Percentiles rank a stretch among this genome's conserved stretches.
Evolutionary conservation across 2,888 invertebrate species (phyloP).

Genomic region (Hypercompe scribonia): DNA sequence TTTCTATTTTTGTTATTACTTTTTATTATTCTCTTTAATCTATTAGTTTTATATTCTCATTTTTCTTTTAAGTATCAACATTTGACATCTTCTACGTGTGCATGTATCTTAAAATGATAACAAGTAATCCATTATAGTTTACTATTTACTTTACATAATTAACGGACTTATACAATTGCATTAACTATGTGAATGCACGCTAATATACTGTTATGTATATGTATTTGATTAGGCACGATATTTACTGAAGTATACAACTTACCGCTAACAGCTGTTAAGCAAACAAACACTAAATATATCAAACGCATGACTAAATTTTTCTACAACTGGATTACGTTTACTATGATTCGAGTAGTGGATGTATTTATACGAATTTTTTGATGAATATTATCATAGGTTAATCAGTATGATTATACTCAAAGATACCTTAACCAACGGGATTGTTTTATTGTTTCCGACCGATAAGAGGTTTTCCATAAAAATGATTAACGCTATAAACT

Average conservation of each 20-base stretch:
- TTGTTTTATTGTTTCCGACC: slow-evolving; percentile 3
- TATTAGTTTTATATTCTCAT: background rate
- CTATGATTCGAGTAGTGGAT: too few species aligned
- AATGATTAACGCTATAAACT: background rate
- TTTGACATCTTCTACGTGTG: too few species aligned
- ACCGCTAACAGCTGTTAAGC: slow-evolving; percentile 8
- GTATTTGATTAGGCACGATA: background rate
- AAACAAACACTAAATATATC: slow-evolving; percentile 6
- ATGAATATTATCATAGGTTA: slow-evolving; percentile 5
- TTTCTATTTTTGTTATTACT: background rate
- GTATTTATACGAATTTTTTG: slow-evolving; percentile 13
- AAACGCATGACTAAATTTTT: background rate
- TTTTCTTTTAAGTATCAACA: too few species aligned
- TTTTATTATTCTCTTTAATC: background rate
- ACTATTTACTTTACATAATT: background rate
- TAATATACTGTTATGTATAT: background rate
- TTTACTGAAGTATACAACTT: background rate
- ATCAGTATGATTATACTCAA: slow-evolving; percentile 11
- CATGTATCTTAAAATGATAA: too few species aligned
- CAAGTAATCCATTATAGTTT: too few species aligned
- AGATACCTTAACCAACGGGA: slow-evolving; percentile 5
- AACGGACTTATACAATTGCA: background rate
- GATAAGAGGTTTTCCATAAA: background rate
- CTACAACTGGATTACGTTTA: background rate
- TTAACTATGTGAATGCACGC: background rate